Percentiles rank a stretch among this genome's conserved stretches.
These are phyloP conservation scores for Channa striata DNA, from an alignment of 2,797 vertebrate genomes.

Conservation along the genomic window DNA sequence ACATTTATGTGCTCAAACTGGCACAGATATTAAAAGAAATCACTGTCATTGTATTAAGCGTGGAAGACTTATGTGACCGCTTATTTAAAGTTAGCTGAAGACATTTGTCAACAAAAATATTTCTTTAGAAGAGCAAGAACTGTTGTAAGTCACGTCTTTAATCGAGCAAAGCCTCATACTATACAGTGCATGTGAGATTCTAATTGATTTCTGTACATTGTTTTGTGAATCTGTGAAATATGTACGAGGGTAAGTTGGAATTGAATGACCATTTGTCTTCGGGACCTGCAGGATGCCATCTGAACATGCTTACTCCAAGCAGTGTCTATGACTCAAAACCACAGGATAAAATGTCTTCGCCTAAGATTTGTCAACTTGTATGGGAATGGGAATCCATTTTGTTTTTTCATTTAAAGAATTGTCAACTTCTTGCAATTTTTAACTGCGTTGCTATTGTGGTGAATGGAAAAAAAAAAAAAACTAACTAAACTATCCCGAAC, in stretches of 20 bases:
- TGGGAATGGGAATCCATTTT: not conserved
- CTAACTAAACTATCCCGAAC: constrained; percentile 23
- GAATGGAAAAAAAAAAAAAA: not conserved
- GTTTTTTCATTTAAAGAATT: not conserved
- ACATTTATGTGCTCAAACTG: too few species aligned
- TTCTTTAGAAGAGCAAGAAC: too few species aligned
- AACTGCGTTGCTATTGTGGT: not conserved
- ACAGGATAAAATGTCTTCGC: not conserved
- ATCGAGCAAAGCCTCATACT: too few species aligned
- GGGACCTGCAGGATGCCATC: not conserved
- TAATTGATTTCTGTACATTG: too few species aligned
- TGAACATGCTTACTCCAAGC: not conserved
- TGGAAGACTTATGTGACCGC: too few species aligned
- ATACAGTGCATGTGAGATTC: too few species aligned
- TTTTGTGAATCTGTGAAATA: too few species aligned
- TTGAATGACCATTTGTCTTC: not conserved
- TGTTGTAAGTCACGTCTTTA: too few species aligned
- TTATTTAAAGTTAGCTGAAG: too few species aligned
- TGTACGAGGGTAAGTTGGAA: not conserved
- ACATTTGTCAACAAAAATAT: too few species aligned
- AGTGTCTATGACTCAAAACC: not conserved
- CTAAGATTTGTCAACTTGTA: not conserved
- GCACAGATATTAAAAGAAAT: too few species aligned
- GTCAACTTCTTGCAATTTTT: not conserved
- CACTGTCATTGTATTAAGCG: too few species aligned